Evolutionary conservation across 2,797 vertebrate genomes (phyloP), one percentile per base, ranked within the genome.

Genomic region (Sebastes elongatus): DNA sequence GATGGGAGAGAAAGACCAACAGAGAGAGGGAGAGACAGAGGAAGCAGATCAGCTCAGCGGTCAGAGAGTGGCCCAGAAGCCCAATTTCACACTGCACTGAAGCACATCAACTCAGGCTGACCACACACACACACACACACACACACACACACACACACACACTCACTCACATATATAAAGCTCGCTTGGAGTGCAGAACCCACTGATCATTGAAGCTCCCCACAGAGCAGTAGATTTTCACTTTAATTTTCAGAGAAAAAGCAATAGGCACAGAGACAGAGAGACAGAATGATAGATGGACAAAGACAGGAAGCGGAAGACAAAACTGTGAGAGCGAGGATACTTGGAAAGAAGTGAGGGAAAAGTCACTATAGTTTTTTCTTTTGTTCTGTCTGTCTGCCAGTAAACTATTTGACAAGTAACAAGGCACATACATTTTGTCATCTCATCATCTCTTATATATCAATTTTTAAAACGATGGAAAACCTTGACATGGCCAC

Each of bases 71-170:
- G 83, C 86, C 91, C 87, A 92, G 84, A 92, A 92, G 89, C 88
- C 90, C 91, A 95, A 96, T 96, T 96, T 96, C 94, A 96, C 94
- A 95, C 94, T 86, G 89, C 91, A 91, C 77, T 95, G 93, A 95
- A 95, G 92, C 92, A 88, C 86, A 94, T 94, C 89, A 90, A 76
- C 87, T 78, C 77, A 83, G 83, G 76, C 85, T 87, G 90, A 89
- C 81, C 57, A 70, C 64, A 76, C 68, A 78, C 65, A 27, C 35
- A n/a, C 55, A 59, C 62, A 55, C 33, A 69, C 32, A 33, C 35
- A 56, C 69, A 68, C 73, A 75, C 76, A 73, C 67, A 30, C 65
- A 27, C 35, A n/a, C 55, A 59, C 62, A 55, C 33, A 69, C 32
- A 33, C 35, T 60, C 69, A 68, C 73, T 77, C 76, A 73, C 67